Conservation (phyloP, 2,113 vertebrate genomes). For the Bagarius yarrelli region DNA sequence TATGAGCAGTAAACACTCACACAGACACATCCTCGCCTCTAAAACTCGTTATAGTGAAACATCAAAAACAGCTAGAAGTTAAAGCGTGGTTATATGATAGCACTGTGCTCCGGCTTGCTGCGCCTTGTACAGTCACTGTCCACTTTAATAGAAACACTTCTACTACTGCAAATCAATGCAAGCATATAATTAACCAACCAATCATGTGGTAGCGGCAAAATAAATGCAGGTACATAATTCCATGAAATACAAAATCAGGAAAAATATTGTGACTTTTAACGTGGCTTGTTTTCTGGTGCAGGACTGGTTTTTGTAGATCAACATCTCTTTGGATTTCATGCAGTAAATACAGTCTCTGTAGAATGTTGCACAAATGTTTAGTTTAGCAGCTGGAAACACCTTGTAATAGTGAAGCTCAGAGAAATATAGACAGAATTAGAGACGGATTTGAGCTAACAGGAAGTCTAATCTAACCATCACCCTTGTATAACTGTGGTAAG, state of each 20-base stretch:
- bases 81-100: constrained; percentile 8
- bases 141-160: constrained; percentile 1
- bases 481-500: background rate
- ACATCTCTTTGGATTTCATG: background rate
- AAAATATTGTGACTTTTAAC: background rate
- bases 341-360: background rate
- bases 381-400: background rate
- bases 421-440: too few species aligned
- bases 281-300: background rate
- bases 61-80: constrained; percentile 25
- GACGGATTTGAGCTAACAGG: background rate
- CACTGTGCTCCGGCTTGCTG: background rate
- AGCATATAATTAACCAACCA: too few species aligned
- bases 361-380: background rate
- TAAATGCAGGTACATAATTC: background rate
- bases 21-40: constrained; percentile 27
- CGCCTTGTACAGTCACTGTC: background rate
- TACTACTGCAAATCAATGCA: background rate
- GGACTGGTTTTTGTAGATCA: background rate
- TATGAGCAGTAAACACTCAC: constrained; percentile 35
- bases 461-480: background rate
- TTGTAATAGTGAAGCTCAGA: background rate
- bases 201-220: background rate
- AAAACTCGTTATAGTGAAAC: constrained; percentile 27
- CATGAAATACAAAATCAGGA: background rate